A percentile compares a stretch with the other conserved stretches of the same genome.
Conservation (phyloP, 2,113 vertebrate genomes). For the Nannobrachium achirus region DNA sequence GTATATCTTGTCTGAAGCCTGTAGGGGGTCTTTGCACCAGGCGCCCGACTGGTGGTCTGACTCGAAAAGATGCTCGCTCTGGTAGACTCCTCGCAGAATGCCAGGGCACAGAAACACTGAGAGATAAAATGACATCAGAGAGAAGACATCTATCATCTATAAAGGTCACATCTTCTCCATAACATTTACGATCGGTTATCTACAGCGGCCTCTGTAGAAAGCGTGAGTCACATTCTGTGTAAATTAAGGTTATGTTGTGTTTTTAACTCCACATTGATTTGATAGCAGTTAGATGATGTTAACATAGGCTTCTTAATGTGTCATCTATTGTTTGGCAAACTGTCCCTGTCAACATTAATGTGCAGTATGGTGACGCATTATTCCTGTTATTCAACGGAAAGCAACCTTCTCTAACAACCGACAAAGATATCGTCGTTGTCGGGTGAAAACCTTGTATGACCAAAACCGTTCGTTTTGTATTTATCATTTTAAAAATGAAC, state of each 20-base stretch:
- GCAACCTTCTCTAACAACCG: conserved; percentile 50
- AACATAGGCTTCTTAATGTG: conserved; percentile 48
- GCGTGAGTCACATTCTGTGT: conserved; percentile 35
- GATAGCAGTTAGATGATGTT: conserved; percentile 42
- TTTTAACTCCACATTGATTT: conserved; percentile 26
- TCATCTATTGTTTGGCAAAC: conserved; percentile 48
- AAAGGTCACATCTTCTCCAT: conserved; percentile 29
- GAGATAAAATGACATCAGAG: conserved; percentile 28
- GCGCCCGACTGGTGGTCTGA: conserved; percentile 98
- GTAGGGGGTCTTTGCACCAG: conserved; percentile 98
- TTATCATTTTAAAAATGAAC: too few relatives aligned
- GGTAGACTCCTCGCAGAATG: conserved; percentile 94
- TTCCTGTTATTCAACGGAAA: conserved; percentile 53
- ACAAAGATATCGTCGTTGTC: too few relatives aligned
- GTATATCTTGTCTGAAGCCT: conserved; percentile 98
- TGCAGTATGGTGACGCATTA: conserved; percentile 42
- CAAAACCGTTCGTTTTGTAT: too few relatives aligned
- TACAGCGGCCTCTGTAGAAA: conserved; percentile 1
- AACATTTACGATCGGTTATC: conserved; percentile 17
- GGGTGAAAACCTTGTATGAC: too few relatives aligned
- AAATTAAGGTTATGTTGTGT: conserved; percentile 35
- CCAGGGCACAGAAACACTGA: conserved; percentile 98
- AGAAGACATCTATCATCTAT: conserved; percentile 5
- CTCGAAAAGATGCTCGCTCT: conserved; percentile 97
- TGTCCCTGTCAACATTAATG: conserved; percentile 52